These are phyloP conservation scores for Actinia tenebrosa DNA, from an alignment of 64 coral and sea anemone genomes.

Conservation along the genomic window DNA sequence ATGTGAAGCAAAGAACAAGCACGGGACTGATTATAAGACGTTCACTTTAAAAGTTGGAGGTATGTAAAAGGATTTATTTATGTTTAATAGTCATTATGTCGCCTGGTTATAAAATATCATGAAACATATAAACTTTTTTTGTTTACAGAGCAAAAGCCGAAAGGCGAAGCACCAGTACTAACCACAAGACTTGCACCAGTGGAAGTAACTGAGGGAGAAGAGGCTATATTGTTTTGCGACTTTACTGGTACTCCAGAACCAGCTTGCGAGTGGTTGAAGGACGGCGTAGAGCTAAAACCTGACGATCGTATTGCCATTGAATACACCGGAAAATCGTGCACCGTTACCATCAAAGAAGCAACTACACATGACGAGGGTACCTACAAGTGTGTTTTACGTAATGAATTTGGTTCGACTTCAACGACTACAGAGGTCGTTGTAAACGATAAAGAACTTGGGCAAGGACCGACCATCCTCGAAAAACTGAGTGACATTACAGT, in stretches of 20 bases:
- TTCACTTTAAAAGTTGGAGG: constrained; percentile 33
- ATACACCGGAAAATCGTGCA: background rate
- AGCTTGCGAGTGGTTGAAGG: constrained; percentile 57
- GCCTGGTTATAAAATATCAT: too few relatives aligned
- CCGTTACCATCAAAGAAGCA: constrained; percentile 3
- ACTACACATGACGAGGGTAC: constrained; percentile 6
- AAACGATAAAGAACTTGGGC: constrained; percentile 45
- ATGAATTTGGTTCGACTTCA: constrained; percentile 34
- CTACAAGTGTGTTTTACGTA: constrained; percentile 41
- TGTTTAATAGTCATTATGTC: background rate
- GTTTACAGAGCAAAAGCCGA: constrained; percentile 34
- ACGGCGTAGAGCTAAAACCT: constrained; percentile 32
- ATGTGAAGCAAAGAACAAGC: constrained; percentile 69
- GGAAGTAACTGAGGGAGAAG: constrained; percentile 52
- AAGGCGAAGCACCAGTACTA: constrained; percentile 34
- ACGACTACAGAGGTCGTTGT: constrained; percentile 45
- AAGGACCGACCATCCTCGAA: constrained; percentile 37
- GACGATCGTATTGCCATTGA: constrained; percentile 30
- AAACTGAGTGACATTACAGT: constrained; percentile 22
- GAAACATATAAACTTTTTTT: too few relatives aligned
- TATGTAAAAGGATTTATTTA: constrained; percentile 46
- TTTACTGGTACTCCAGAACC: constrained; percentile 35
- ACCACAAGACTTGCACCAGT: constrained; percentile 31
- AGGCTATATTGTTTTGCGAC: constrained; percentile 38
- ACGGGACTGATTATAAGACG: constrained; percentile 9